Percentiles rank a stretch among this genome's conserved stretches.
Evolutionary conservation across 1,140 invertebrate species (phyloP).

Genomic region (Drosophila kikkawai): DNA sequence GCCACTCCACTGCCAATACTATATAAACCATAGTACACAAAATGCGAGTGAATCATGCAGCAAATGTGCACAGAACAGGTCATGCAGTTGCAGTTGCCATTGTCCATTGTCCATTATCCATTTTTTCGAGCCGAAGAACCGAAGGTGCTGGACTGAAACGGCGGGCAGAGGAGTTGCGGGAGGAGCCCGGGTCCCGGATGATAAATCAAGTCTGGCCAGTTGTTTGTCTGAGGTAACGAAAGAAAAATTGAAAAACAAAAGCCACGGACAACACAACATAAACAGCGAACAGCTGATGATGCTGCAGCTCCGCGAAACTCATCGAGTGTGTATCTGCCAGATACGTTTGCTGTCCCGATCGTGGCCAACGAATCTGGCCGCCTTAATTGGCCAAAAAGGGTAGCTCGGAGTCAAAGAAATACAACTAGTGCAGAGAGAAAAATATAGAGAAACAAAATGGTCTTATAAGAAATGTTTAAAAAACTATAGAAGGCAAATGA

Average conservation of each 20-base stretch:
- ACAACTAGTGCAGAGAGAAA: conserved; percentile 12
- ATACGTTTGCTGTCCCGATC: conserved; percentile 55
- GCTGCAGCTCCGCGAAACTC: conserved; percentile 8
- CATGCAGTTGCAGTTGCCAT: conserved; percentile 35
- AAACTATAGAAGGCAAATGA: background rate
- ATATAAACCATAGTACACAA: conserved; percentile 3
- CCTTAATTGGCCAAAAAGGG: conserved; percentile 66
- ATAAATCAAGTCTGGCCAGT: conserved; percentile 79
- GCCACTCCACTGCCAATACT: conserved; percentile 9
- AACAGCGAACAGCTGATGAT: conserved; percentile 75
- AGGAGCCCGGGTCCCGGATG: conserved; percentile 17
- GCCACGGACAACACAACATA: conserved; percentile 63
- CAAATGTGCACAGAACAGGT: conserved; percentile 55
- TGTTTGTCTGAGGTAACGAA: conserved; percentile 44
- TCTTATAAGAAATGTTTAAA: background rate
- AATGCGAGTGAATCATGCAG: conserved; percentile 45
- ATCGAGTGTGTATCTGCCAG: conserved; percentile 57
- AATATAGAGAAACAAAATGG: background rate
- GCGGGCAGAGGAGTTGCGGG: conserved; percentile 11
- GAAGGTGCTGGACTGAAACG: conserved; percentile 23
- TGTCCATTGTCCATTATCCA: conserved; percentile 45
- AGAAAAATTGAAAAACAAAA: conserved; percentile 58
- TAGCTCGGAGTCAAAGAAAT: conserved; percentile 30
- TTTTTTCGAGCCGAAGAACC: conserved; percentile 28
- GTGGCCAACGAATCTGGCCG: conserved; percentile 40